Percentiles rank a stretch among this genome's conserved stretches.
Conservation (phyloP, 2,113 vertebrate genomes). For the Naja naja region DNA sequence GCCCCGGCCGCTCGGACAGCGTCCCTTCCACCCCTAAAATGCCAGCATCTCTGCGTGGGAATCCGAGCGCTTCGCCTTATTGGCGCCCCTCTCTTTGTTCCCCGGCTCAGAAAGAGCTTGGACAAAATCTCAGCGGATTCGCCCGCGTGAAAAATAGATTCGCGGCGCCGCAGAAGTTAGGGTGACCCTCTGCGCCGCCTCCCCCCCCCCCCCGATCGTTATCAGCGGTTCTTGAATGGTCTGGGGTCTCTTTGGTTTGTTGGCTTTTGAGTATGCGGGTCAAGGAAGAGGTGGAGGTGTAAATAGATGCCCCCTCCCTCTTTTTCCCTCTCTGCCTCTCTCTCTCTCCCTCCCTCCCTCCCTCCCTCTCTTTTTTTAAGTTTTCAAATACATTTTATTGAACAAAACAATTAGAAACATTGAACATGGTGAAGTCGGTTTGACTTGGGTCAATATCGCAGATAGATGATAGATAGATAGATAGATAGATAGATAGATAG, state of each 20-base stretch:
- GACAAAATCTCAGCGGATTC: background rate
- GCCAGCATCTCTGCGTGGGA: background rate
- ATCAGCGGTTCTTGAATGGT: background rate
- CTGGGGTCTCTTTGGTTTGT: background rate
- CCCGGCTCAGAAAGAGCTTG: background rate
- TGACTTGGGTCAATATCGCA: too few species aligned
- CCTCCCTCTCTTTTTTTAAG: too few species aligned
- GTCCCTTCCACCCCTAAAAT: background rate
- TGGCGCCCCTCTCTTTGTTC: background rate
- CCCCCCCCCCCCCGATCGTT: background rate
- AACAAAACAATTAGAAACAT: too few species aligned
- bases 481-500: too few species aligned
- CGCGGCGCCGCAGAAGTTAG: background rate
- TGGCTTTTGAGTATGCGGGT: background rate
- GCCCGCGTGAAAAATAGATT: background rate
- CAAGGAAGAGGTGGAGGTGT: background rate
- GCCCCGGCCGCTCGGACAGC: background rate
- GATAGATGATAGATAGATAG: too few species aligned
- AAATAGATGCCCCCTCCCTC: background rate
- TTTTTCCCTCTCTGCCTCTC: fast-evolving
- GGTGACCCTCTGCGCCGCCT: background rate
- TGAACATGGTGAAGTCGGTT: too few species aligned
- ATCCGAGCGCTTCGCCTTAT: background rate
- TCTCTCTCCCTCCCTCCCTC: too few species aligned
- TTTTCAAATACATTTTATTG: too few species aligned